Conservation (phyloP, 2,888 invertebrate species). For the Conus canariensis region DNA sequence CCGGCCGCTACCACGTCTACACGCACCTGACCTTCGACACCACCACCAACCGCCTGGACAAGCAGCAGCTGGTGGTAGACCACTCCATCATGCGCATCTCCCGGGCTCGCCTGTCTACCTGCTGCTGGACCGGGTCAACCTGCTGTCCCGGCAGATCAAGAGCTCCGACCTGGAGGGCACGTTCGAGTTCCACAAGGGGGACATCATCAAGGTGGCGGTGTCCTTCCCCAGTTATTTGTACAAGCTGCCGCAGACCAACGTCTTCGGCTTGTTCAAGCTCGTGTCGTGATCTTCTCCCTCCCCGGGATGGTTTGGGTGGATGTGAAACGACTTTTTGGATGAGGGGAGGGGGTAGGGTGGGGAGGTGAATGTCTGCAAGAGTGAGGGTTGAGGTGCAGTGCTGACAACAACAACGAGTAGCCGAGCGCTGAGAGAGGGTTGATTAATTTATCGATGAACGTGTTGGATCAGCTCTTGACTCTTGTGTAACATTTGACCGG, state of each 20-base stretch:
- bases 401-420: too few relatives aligned
- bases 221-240: conserved; percentile 46
- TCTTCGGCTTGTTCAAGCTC: conserved; percentile 48
- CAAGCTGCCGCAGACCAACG: conserved; percentile 43
- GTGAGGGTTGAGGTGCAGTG: background rate
- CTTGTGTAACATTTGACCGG: too few relatives aligned
- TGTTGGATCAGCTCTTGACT: too few relatives aligned
- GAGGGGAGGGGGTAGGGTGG: background rate
- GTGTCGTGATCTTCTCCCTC: background rate
- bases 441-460: too few relatives aligned
- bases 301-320: background rate
- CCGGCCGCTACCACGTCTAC: conserved; percentile 50
- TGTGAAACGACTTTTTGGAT: background rate
- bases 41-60: conserved; percentile 37
- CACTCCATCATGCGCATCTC: conserved; percentile 36
- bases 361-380: background rate
- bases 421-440: too few relatives aligned
- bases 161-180: conserved; percentile 46
- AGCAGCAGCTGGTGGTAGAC: conserved; percentile 43
- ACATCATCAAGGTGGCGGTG: conserved; percentile 43
- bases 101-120: conserved; percentile 25
- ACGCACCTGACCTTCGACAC: conserved; percentile 51
- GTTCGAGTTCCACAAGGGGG: conserved; percentile 43
- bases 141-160: conserved; percentile 40
- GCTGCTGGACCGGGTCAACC: conserved; percentile 43